A percentile compares a stretch with the other conserved stretches of the same genome.
phyloP scores from a whole-genome alignment of 2,113 vertebrate species.

The Hydrolagus affinis region DNA sequence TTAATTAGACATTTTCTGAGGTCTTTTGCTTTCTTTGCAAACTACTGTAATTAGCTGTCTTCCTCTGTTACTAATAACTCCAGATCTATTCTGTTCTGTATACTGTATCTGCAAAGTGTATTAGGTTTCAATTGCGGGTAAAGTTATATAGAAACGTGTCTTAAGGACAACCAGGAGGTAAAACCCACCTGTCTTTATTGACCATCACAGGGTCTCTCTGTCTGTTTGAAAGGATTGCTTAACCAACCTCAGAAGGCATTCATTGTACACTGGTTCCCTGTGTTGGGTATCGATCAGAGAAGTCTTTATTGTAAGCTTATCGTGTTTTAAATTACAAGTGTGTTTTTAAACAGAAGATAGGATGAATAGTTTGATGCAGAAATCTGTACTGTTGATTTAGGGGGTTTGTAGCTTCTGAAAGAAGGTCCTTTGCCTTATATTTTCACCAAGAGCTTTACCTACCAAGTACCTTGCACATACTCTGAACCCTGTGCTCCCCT shows the following conservation, averaged over 20 bases:
- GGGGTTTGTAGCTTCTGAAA: constrained; percentile 49
- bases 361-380: background rate
- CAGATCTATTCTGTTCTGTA: background rate
- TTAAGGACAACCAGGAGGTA: background rate
- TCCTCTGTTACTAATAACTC: background rate
- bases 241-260: constrained; percentile 5
- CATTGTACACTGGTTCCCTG: background rate
- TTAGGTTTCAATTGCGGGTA: background rate
- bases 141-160: background rate
- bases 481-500: constrained; percentile 49
- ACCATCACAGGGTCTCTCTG: background rate
- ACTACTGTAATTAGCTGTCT: background rate
- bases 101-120: background rate
- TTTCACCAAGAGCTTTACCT: constrained; percentile 37
- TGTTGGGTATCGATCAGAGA: background rate
- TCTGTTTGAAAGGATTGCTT: background rate
- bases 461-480: constrained; percentile 37
- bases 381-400: constrained; percentile 9
- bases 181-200: background rate
- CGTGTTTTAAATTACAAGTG: background rate
- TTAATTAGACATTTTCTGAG: background rate
- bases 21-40: background rate
- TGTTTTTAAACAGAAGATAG: background rate
- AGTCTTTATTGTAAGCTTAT: background rate
- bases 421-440: constrained; percentile 51